Base-by-base conservation (phyloP, 2,888 invertebrate genomes). In the Coelopa pilipes region DNA sequence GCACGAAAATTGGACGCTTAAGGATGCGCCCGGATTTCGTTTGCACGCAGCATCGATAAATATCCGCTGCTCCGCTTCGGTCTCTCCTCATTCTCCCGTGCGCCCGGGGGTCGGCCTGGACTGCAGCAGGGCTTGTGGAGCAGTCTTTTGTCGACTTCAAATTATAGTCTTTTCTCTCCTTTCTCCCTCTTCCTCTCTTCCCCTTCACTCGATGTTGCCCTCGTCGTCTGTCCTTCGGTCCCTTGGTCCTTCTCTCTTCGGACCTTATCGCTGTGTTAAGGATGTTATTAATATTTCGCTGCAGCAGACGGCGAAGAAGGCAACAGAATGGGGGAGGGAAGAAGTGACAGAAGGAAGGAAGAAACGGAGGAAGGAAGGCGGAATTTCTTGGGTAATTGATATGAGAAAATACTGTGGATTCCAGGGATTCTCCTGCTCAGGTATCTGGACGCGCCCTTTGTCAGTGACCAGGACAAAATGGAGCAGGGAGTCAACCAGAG, bases 31-130 rank as follows among this genome's bases (percentile, higher is more conserved):
- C 12, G 53, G 5, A 50, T 53, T 59, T 59, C 57, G 19, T 10
- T 17, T 15, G 57, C 57, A 21, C 19, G 47, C 46, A 46, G 46
- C 65, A 65, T 60, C 17, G 12, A 66, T 70, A 70, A 70, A 57
- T 57, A 69, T 69, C 46, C 59, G 34, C 34, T 9, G 59, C 21
- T 69, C 46, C 59, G 34, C 34, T 9, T 70, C 21, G 60, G 34
- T 34, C 15, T 34, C 55, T 19, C 34, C 15, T 49, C 47, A 60
- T 2, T 15, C 46, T 69, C 45, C 59, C 21, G 19, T 24, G 47
- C 24, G 15, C 34, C n/a, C 45, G 9, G 15, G 15, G 24, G 21
- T 2, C 15, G n/a, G 9, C 0, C 34, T n/a, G 13, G 13, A 10
- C 21, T 34, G 45, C n/a, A n/a, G n/a, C 34, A 15, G 62, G 13